These are phyloP conservation scores for Zophobas morio DNA, from an alignment of 1,140 invertebrate species.

Conservation along the genomic window DNA sequence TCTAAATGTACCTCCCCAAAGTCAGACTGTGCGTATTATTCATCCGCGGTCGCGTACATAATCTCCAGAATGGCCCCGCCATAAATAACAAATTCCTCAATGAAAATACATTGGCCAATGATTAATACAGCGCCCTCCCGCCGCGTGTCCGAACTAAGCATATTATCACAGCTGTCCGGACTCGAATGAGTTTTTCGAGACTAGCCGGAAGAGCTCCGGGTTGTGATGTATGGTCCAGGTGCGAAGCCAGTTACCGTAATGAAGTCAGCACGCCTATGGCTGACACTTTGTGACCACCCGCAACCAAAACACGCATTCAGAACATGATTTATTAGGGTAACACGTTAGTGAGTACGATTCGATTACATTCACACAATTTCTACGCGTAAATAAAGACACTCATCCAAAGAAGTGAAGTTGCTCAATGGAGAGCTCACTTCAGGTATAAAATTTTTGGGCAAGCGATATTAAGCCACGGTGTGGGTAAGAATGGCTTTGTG, in stretches of 20 bases:
- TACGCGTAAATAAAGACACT: conserved; percentile 40
- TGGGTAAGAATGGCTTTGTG: too few species aligned
- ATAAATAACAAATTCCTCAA: conserved; percentile 49
- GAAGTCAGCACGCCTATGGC: conserved; percentile 59
- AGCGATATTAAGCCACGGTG: too few species aligned
- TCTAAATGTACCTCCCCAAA: too few species aligned
- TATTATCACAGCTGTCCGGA: conserved; percentile 58
- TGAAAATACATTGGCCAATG: conserved; percentile 43
- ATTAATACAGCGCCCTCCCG: conserved; percentile 54
- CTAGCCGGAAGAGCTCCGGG: conserved; percentile 51
- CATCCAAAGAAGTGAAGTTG: not conserved
- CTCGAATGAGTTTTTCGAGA: conserved; percentile 40
- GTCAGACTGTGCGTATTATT: not conserved
- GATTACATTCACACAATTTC: conserved; percentile 52
- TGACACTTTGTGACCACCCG: conserved; percentile 57
- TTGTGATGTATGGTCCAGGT: conserved; percentile 59
- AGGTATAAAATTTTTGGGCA: conserved; percentile 1
- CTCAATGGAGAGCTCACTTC: not conserved
- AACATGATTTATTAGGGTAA: conserved; percentile 56
- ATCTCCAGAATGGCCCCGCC: conserved; percentile 24
- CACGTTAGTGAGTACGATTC: conserved; percentile 49
- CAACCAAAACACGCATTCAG: conserved; percentile 59
- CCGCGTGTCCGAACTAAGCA: conserved; percentile 53
- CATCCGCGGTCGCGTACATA: conserved; percentile 42
- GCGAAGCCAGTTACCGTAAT: conserved; percentile 57